phyloP scores from a whole-genome alignment of 2,797 vertebrate genomes.

The Pseudochaenichthys georgianus region DNA sequence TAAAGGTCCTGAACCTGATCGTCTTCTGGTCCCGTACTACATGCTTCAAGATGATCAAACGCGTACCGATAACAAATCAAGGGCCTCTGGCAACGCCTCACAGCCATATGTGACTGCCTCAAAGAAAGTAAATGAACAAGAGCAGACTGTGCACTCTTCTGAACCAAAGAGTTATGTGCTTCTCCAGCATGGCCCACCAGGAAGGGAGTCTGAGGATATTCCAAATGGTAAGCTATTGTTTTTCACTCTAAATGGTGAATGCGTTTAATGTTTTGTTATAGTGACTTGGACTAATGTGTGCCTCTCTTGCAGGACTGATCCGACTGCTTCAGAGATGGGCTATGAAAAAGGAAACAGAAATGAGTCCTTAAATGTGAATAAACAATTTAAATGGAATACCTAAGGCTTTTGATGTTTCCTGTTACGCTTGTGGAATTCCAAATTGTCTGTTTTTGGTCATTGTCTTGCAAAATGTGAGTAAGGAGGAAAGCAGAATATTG shows the following conservation, averaged over 20 bases:
- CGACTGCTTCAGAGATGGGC: background rate
- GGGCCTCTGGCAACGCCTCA: background rate
- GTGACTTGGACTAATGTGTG: background rate
- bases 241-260: background rate
- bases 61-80: background rate
- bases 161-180: constrained; percentile 44
- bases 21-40: constrained; percentile 17
- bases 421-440: background rate
- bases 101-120: background rate
- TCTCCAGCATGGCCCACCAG: constrained; percentile 63
- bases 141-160: constrained; percentile 1
- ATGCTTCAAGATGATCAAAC: constrained; percentile 46
- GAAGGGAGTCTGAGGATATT: constrained; percentile 18
- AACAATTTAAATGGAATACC: constrained; percentile 15
- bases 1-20: background rate
- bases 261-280: too few relatives aligned
- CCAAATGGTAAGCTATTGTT: background rate
- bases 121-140: constrained; percentile 14
- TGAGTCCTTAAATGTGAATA: constrained; percentile 45
- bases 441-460: too few relatives aligned
- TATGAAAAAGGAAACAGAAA: background rate
- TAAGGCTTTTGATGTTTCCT: background rate
- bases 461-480: background rate
- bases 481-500: background rate
- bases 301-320: constrained; percentile 56